Conservation (phyloP, 2,113 vertebrate genomes). For the Podiceps cristatus region DNA sequence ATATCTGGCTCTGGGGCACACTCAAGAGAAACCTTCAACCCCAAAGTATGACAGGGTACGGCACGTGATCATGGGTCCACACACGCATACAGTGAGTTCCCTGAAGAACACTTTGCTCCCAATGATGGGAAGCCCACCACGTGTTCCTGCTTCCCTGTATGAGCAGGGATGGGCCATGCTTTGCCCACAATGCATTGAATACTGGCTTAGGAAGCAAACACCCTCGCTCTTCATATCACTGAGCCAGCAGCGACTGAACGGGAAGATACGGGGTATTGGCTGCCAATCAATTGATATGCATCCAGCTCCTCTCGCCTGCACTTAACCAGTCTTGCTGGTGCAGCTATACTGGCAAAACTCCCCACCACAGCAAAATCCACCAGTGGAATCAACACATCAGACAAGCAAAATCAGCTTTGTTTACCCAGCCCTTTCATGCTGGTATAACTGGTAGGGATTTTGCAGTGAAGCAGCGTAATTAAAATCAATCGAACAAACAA, state of each 20-base stretch:
- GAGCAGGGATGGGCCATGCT: not conserved
- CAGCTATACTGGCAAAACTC: not conserved
- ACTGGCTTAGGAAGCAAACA: not conserved
- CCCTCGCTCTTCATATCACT: not conserved
- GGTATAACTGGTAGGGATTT: constrained; percentile 2
- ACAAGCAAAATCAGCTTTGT: not conserved
- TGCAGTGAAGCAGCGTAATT: not conserved
- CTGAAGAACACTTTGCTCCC: not conserved
- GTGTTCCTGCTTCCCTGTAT: fast-evolving
- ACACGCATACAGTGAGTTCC: fast-evolving
- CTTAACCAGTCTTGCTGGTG: not conserved
- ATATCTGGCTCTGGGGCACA: not conserved
- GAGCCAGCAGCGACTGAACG: not conserved
- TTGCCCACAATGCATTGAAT: not conserved
- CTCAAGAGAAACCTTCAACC: not conserved
- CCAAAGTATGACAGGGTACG: fast-evolving
- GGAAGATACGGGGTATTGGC: not conserved
- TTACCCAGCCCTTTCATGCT: not conserved
- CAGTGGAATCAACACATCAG: not conserved
- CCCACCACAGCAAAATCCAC: constrained; percentile 13
- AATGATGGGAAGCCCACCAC: not conserved
- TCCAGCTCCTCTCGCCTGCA: constrained; percentile 12
- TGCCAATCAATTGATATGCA: not conserved
- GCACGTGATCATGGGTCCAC: not conserved
- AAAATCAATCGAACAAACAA: not conserved